Percentiles rank a stretch among this genome's conserved stretches.
Conservation (phyloP, 2,888 invertebrate genomes). For the Omphaloscelis lunosa region DNA sequence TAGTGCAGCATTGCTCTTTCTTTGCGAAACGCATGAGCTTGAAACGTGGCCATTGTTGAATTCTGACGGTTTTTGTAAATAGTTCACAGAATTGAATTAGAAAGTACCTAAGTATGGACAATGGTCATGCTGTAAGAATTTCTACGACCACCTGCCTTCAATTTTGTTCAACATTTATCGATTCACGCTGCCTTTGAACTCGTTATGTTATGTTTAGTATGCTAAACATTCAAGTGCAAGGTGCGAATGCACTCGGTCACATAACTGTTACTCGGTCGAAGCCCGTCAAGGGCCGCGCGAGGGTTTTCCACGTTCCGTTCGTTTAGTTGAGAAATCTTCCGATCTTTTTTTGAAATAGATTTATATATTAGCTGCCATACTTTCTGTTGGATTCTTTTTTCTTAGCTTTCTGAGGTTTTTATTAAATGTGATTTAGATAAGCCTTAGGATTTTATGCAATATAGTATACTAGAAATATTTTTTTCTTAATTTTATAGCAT, state of each 20-base stretch:
- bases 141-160: not conserved
- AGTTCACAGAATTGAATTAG: too few relatives aligned
- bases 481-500: too few relatives aligned
- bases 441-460: too few relatives aligned
- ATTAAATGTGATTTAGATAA: too few relatives aligned
- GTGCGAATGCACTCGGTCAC: constrained; percentile 62
- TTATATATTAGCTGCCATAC: not conserved
- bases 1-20: too few relatives aligned
- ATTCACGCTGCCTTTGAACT: constrained; percentile 15
- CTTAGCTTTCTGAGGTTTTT: not conserved
- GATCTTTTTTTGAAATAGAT: constrained; percentile 18
- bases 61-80: not conserved
- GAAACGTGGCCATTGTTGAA: too few relatives aligned
- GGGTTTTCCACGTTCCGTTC: constrained; percentile 27
- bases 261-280: constrained; percentile 66
- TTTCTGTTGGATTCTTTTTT: constrained; percentile 3
- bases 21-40: too few relatives aligned
- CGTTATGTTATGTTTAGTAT: too few relatives aligned
- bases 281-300: constrained; percentile 47
- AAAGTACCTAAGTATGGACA: too few relatives aligned
- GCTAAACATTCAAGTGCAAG: constrained; percentile 54
- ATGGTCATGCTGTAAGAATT: too few relatives aligned
- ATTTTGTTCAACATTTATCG: not conserved
- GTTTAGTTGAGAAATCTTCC: too few relatives aligned
- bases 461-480: too few relatives aligned